These are phyloP conservation scores for Pheosia gnoma DNA, from an alignment of 2,888 invertebrate genomes.

Conservation along the genomic window DNA sequence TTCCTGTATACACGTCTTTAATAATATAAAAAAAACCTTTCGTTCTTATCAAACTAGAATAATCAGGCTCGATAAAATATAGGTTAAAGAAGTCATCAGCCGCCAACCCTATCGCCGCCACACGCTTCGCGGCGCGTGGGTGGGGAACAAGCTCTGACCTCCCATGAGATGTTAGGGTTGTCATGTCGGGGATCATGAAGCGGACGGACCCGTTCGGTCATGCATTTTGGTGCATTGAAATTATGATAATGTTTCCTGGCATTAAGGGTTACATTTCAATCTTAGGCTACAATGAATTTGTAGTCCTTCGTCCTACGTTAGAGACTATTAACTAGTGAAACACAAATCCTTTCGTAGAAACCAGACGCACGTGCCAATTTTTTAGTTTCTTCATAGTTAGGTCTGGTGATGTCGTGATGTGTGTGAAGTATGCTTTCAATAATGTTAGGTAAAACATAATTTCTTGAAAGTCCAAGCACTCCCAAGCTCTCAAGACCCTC, in stretches of 20 bases:
- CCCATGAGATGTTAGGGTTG: conserved; percentile 28
- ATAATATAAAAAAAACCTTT: too few species aligned
- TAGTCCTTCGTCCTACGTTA: too few species aligned
- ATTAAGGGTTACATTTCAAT: not conserved
- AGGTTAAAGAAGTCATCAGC: not conserved
- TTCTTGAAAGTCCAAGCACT: too few species aligned
- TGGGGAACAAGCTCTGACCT: conserved; percentile 25
- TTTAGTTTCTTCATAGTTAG: too few species aligned
- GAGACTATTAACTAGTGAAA: too few species aligned
- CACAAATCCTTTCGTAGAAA: too few species aligned
- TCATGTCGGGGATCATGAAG: conserved; percentile 18
- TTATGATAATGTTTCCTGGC: conserved; percentile 2
- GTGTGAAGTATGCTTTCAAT: too few species aligned
- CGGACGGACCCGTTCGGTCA: conserved; percentile 20
- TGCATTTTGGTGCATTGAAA: conserved; percentile 10
- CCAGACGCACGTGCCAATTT: too few species aligned
- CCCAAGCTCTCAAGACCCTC: too few species aligned
- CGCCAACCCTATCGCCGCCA: conserved; percentile 17
- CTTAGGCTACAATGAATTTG: not conserved
- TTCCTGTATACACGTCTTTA: too few species aligned
- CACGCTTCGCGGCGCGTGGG: conserved; percentile 21
- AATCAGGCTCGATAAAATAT: not conserved
- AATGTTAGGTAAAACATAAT: too few species aligned
- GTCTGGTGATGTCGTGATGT: too few species aligned
- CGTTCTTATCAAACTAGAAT: not conserved